Conservation (phyloP, 2,888 invertebrate species). For the Drosophila kanekoi region DNA sequence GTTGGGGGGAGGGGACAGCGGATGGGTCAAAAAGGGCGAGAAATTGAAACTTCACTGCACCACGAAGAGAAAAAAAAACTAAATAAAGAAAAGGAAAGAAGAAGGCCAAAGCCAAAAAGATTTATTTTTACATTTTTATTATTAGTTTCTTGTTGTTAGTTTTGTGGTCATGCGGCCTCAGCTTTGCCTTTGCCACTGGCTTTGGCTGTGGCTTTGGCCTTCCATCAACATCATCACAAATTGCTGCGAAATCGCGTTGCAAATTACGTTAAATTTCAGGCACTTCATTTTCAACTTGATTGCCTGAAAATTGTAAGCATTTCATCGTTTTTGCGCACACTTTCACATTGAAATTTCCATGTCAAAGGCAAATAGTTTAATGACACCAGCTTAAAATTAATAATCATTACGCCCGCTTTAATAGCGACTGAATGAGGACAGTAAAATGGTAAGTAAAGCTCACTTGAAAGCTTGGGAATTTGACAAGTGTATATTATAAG, state of each 20-base stretch:
- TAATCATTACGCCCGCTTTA: background rate
- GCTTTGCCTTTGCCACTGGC: conserved; percentile 33
- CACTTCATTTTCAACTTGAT: conserved; percentile 66
- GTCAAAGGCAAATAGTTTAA: conserved; percentile 4
- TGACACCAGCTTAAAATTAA: conserved; percentile 16
- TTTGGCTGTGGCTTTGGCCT: conserved; percentile 10
- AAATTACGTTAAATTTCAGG: conserved; percentile 69
- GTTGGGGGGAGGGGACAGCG: background rate
- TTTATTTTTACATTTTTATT: conserved; percentile 79
- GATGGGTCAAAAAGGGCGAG: conserved; percentile 23
- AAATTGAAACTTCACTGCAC: conserved; percentile 56
- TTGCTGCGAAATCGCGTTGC: conserved; percentile 69
- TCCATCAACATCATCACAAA: conserved; percentile 54
- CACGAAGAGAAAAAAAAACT: background rate
- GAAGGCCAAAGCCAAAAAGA: conserved; percentile 56
- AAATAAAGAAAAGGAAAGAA: conserved; percentile 18
- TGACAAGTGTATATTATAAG: background rate
- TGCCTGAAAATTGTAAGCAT: conserved; percentile 51
- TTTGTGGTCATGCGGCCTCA: conserved; percentile 66
- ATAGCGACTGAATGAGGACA: background rate
- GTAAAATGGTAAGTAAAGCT: background rate
- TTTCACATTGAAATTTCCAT: conserved; percentile 5
- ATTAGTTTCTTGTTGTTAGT: conserved; percentile 65
- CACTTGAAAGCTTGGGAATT: background rate
- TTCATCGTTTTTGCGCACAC: conserved; percentile 17